phyloP scores from a whole-genome alignment of 2,888 invertebrate species.

The Rapana venosa region DNA sequence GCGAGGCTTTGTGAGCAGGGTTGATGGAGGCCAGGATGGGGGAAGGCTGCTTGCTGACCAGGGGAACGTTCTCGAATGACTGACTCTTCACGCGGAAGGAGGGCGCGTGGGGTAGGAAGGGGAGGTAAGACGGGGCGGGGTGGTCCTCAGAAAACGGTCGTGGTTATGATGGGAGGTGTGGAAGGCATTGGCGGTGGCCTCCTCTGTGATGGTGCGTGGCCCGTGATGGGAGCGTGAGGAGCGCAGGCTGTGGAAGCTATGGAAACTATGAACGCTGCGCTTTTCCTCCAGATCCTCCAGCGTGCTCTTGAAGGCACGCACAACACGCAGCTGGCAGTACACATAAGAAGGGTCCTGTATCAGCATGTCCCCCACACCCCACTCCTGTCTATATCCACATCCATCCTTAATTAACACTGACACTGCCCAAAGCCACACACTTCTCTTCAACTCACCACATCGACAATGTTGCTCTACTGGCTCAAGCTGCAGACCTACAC shows the following conservation, averaged over 20 bases:
- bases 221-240: conserved; percentile 84
- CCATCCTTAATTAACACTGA: neutral
- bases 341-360: conserved; percentile 13
- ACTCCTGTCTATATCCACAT: neutral
- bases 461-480: no score
- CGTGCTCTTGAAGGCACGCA: conserved; percentile 84
- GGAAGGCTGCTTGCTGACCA: conserved; percentile 69
- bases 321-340: conserved; percentile 80
- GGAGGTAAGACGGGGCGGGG: conserved; percentile 55
- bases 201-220: conserved; percentile 77
- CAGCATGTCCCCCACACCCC: neutral
- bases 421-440: no score
- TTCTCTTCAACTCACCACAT: no score
- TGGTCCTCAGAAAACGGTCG: conserved; percentile 64
- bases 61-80: conserved; percentile 76
- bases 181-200: conserved; percentile 48
- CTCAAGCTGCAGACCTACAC: no score
- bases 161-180: conserved; percentile 49
- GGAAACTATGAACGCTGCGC: conserved; percentile 87
- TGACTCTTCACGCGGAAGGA: conserved; percentile 71
- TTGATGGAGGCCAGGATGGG: conserved; percentile 67
- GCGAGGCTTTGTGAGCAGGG: conserved; percentile 65
- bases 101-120: conserved; percentile 51
- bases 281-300: conserved; percentile 99
- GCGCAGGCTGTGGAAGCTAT: conserved; percentile 76